Evolutionary conservation across 2,888 invertebrate genomes (phyloP).

Genomic region (Horisme vitalbata): DNA sequence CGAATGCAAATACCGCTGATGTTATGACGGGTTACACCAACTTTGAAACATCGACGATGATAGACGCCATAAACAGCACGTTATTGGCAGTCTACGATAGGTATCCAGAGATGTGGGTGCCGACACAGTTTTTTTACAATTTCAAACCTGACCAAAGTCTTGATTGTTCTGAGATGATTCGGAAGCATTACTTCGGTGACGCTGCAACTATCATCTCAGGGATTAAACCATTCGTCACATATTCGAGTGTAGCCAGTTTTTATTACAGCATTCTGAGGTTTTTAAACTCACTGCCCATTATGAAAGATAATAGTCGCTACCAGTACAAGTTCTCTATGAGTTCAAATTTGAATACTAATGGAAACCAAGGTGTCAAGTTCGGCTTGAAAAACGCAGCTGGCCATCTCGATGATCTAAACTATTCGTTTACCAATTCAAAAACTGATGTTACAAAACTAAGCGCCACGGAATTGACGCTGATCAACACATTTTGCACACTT

Average conservation of each 20-base stretch:
- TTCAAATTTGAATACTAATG: conserved; percentile 15
- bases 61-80: background rate
- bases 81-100: conserved; percentile 6
- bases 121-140: conserved; percentile 6
- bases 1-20: conserved; percentile 16
- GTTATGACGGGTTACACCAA: conserved; percentile 15
- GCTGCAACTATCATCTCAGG: background rate
- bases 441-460: conserved; percentile 33
- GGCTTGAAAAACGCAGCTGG: conserved; percentile 2
- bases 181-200: conserved; percentile 16
- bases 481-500: conserved; percentile 48
- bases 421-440: conserved; percentile 43
- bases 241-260: conserved; percentile 2
- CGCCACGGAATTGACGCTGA: conserved; percentile 43
- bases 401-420: conserved; percentile 47
- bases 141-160: conserved; percentile 1
- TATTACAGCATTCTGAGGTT: conserved; percentile 12
- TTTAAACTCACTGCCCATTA: conserved; percentile 2
- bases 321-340: conserved; percentile 11
- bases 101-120: conserved; percentile 18
- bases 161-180: conserved; percentile 9
- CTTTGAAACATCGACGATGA: conserved; percentile 2
- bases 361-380: conserved; percentile 5
- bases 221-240: conserved; percentile 11
- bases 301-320: background rate